A percentile compares a stretch with the other conserved stretches of the same genome.
phyloP scores from a whole-genome alignment of 2,113 vertebrate genomes.

The Piliocolobus tephrosceles region DNA sequence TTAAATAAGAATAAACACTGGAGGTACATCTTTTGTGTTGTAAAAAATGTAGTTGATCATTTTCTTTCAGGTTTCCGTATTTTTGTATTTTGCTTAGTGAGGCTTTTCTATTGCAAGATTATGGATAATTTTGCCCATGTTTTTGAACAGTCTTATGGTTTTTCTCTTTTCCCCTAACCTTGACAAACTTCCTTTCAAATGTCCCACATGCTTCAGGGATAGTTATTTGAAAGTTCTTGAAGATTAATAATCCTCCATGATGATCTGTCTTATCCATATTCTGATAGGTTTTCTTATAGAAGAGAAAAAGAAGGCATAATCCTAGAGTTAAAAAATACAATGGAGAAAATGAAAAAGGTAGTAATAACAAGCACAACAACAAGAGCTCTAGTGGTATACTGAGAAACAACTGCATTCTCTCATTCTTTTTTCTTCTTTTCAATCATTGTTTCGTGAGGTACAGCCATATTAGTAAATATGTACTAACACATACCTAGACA shows the following conservation, averaged over 20 bases:
- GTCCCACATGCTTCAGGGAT: neutral
- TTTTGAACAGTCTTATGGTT: neutral
- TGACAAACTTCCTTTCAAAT: conserved; percentile 39
- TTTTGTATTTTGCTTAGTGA: neutral
- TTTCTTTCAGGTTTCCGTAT: neutral
- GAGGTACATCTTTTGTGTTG: neutral
- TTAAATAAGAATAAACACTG: neutral
- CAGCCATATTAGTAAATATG: neutral
- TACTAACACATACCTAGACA: neutral
- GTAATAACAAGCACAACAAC: neutral
- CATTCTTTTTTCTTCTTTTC: neutral
- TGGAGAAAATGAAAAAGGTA: neutral
- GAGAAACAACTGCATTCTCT: neutral
- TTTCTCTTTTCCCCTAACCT: neutral
- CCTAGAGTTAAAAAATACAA: too few species aligned
- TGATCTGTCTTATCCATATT: neutral
- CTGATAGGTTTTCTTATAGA: neutral
- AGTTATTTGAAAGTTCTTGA: neutral
- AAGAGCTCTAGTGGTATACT: neutral
- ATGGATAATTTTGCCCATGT: neutral
- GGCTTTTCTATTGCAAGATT: neutral
- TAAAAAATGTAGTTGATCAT: neutral
- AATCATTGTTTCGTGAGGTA: neutral
- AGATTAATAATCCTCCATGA: neutral
- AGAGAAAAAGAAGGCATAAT: neutral